A percentile compares a stretch with the other conserved stretches of the same genome.
Evolutionary conservation across 2,888 invertebrate species (phyloP).

Genomic region (Nomada fabriciana): DNA sequence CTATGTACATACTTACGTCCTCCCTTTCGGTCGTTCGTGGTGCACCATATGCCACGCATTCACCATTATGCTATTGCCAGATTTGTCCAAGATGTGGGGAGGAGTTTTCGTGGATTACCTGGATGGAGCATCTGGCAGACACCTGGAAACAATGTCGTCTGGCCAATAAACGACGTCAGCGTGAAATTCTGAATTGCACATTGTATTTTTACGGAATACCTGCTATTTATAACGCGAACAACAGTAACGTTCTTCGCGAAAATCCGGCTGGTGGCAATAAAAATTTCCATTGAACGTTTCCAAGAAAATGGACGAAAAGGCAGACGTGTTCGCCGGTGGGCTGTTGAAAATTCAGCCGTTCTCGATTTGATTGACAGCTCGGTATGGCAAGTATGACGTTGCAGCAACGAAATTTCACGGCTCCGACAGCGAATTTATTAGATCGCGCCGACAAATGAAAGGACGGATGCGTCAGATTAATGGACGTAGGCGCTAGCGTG

Average conservation of each 20-base stretch:
- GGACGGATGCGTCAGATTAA: slow-evolving; percentile 37
- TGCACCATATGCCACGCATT: background rate
- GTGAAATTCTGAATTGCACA: too few species aligned
- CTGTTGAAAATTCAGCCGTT: slow-evolving; percentile 47
- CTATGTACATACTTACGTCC: background rate
- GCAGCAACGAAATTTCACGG: slow-evolving; percentile 22
- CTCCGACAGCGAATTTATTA: slow-evolving; percentile 36
- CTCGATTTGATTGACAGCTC: slow-evolving; percentile 47
- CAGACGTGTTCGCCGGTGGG: slow-evolving; percentile 1
- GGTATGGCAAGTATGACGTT: background rate
- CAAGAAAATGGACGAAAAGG: slow-evolving; percentile 7
- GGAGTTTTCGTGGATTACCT: background rate
- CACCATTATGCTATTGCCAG: background rate
- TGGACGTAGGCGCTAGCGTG: slow-evolving; percentile 17
- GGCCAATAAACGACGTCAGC: background rate
- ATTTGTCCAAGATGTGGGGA: background rate
- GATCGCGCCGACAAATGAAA: slow-evolving; percentile 37
- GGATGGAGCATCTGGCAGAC: slow-evolving; percentile 5
- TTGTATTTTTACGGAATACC: too few species aligned
- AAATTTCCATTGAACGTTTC: background rate
- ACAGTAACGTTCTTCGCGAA: background rate
- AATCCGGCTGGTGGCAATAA: background rate
- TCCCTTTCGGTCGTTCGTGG: background rate
- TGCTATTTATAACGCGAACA: too few species aligned
- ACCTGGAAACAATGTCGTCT: slow-evolving; percentile 10